A percentile compares a stretch with the other conserved stretches of the same genome.
phyloP scores from a whole-genome alignment of 2,888 invertebrate genomes.

The Pterostichus niger region DNA sequence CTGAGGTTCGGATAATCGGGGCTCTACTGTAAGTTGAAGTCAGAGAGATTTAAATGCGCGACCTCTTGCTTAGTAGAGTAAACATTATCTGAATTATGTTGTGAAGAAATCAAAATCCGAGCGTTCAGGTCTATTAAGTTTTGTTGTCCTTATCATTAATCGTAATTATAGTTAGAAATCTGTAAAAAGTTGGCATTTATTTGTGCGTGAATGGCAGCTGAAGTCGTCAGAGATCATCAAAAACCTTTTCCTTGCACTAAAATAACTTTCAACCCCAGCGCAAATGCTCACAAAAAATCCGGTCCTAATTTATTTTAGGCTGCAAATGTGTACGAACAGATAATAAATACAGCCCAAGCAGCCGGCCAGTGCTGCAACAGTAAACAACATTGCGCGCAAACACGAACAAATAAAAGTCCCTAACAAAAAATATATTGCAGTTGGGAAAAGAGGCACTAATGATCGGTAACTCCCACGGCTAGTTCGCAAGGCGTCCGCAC shows the following conservation, averaged over 20 bases:
- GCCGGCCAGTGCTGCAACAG: constrained; percentile 57
- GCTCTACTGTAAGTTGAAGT: no score
- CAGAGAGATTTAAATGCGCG: no score
- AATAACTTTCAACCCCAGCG: constrained; percentile 48
- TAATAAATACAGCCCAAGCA: constrained; percentile 61
- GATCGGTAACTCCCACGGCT: constrained; percentile 65
- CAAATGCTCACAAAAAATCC: constrained; percentile 55
- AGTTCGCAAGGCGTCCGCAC: constrained; percentile 62
- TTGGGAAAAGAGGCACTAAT: constrained; percentile 59
- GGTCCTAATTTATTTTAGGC: constrained; percentile 61
- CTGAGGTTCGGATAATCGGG: no score
- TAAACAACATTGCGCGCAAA: constrained; percentile 62
- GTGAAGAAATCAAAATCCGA: no score
- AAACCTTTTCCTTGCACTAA: constrained; percentile 43
- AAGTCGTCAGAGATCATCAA: constrained; percentile 40
- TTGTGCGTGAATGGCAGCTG: constrained; percentile 24
- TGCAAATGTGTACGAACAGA: constrained; percentile 62
- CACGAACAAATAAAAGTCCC: constrained; percentile 43
- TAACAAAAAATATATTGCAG: constrained; percentile 66
- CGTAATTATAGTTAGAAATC: constrained; percentile 24
- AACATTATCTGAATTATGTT: no score
- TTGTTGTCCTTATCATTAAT: constrained; percentile 37
- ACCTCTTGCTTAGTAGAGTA: no score
- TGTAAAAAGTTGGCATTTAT: constrained; percentile 35
- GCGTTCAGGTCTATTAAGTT: constrained; percentile 33